Evolutionary conservation across 1,140 invertebrate genomes (phyloP).

Genomic region (Coenobita brevimanus): DNA sequence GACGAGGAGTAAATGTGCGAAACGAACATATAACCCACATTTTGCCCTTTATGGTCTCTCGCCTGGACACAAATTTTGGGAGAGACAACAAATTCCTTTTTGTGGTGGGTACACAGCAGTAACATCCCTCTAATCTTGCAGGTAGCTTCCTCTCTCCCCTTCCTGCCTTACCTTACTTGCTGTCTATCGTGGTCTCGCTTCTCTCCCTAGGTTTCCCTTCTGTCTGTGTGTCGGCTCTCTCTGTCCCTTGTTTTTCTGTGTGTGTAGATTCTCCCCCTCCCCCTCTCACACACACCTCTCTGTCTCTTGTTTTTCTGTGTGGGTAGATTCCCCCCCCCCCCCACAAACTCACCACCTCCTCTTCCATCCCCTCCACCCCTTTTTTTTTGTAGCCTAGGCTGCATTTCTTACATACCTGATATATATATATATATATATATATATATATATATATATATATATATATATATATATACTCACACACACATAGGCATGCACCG

Average conservation of each 20-base stretch:
- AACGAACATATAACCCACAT: conserved; percentile 59
- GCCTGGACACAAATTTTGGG: conserved; percentile 48
- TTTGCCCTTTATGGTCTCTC: conserved; percentile 50
- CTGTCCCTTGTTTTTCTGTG: background rate
- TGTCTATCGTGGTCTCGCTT: background rate
- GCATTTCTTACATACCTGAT: background rate
- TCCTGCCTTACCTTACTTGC: background rate
- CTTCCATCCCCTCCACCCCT: background rate
- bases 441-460: no score
- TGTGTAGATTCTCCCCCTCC: background rate
- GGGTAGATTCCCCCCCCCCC: background rate
- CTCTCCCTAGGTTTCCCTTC: no score
- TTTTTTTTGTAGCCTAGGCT: background rate
- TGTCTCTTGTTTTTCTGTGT: background rate
- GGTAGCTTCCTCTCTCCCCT: background rate
- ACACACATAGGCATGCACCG: no score
- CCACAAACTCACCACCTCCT: background rate
- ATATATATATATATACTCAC: no score
- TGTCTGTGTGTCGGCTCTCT: no score
- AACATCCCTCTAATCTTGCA: conserved; percentile 48
- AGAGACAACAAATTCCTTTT: conserved; percentile 59
- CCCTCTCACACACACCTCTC: background rate
- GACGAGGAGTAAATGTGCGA: conserved; percentile 55
- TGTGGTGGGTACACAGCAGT: conserved; percentile 48
- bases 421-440: no score